Evolutionary conservation across 2,888 invertebrate genomes (phyloP).

Genomic region (Trilocha varians): DNA sequence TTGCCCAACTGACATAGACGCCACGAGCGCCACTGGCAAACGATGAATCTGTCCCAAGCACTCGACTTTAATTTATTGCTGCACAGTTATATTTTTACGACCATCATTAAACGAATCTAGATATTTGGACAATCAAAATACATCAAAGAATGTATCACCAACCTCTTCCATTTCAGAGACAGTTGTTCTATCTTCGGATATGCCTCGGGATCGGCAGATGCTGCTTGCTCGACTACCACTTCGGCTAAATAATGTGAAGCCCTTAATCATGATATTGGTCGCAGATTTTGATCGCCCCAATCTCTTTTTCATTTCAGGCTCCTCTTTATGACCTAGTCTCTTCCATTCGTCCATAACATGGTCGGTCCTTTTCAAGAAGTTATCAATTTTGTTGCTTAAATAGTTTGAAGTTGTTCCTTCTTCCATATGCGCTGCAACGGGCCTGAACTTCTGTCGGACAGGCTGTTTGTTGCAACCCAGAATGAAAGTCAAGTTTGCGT

Average conservation of each 20-base stretch:
- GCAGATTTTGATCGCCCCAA: conserved; percentile 80
- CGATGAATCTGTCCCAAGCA: conserved; percentile 32
- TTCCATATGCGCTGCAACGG: conserved; percentile 84
- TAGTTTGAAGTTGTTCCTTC: conserved; percentile 84
- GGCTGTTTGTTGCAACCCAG: conserved; percentile 82
- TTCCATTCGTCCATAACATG: conserved; percentile 93
- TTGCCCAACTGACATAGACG: conserved; percentile 28
- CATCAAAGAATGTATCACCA: conserved; percentile 30
- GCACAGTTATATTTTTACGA: conserved; percentile 28
- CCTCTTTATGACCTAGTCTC: conserved; percentile 76
- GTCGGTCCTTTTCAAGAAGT: conserved; percentile 86
- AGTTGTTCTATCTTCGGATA: conserved; percentile 77
- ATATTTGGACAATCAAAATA: conserved; percentile 19
- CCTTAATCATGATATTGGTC: conserved; percentile 87
- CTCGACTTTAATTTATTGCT: conserved; percentile 39
- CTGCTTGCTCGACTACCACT: conserved; percentile 73
- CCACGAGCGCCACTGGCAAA: conserved; percentile 35
- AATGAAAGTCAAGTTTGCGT: conserved; percentile 86
- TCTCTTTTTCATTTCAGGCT: conserved; percentile 53
- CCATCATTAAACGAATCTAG: conserved; percentile 21
- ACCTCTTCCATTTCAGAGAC: conserved; percentile 80
- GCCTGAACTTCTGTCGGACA: conserved; percentile 77
- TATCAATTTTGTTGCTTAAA: conserved; percentile 82
- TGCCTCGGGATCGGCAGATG: conserved; percentile 64
- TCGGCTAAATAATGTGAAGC: conserved; percentile 79